Base-by-base conservation (phyloP, 1,140 invertebrate species). In the Pseudomyrmex sp. region DNA sequence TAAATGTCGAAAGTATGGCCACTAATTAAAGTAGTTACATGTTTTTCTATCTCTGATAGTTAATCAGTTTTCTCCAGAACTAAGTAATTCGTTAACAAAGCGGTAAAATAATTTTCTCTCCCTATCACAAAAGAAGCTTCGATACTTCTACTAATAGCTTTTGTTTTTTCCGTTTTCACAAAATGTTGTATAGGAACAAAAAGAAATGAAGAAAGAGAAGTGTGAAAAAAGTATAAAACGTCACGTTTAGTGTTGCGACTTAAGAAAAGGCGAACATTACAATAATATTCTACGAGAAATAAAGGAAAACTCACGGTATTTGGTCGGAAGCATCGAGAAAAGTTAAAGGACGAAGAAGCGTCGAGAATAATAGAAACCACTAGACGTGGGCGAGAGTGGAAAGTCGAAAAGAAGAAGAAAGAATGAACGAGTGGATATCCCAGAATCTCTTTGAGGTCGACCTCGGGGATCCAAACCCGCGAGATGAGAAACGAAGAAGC, bases 311-410 rank as follows among this genome's bases (percentile, higher is more conserved):
- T 59, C 48, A 48, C 44, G 54, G 12, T 48, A 50, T 70, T 80
- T 23, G 66, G 15, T 9, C 13, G 26, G 35, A 62, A 72, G 68
- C 50, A 50, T 70, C 13, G 46, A 54, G 59, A 85, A 79, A 65
- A 74, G 44, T 63, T 58, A 54, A 58, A 63, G 66, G 85, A 85
- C 58, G 77, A 50, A 54, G 18, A 48, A 66, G 58, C 74, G 79
- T 76, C 68, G 76, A 86, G 76, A 76, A 52, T 72, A 82, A 76
- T 69, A 84, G 68, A 86, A 84, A 72, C 48, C 63, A 23, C 50
- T 68, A 59, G 76, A 80, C 52, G n/a, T 59, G 58, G 48, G 18
- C 44, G 61, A 66, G 48, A 18, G n/a, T 26, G 58, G 58, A 59
- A 48, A 10, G 18, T 74, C 13, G 74, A 5, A 46, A 56, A 13